A percentile compares a stretch with the other conserved stretches of the same genome.
Conservation (phyloP, 2,113 vertebrate genomes). For the Bucco capensis region DNA sequence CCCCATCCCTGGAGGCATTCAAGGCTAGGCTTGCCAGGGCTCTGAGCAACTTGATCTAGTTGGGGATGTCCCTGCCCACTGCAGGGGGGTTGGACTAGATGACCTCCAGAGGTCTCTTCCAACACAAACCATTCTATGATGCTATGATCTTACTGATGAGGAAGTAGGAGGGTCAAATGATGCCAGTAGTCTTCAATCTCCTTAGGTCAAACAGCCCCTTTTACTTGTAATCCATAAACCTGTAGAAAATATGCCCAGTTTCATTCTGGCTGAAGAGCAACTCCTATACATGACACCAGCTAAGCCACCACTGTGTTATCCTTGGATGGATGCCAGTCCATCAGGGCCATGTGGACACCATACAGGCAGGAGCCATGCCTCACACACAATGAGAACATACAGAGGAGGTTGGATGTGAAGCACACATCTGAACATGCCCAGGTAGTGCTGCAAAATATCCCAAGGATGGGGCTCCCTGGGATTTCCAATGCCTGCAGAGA, state of each 20-base stretch:
- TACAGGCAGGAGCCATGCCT: background rate
- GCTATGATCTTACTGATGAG: background rate
- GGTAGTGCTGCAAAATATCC: background rate
- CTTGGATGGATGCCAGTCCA: background rate
- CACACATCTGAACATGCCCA: background rate
- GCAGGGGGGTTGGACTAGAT: too few relatives aligned
- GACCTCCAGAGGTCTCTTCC: too few relatives aligned
- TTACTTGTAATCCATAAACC: background rate
- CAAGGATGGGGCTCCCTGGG: background rate
- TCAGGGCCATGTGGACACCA: background rate
- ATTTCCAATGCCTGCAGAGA: background rate
- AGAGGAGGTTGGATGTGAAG: background rate
- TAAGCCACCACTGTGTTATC: background rate
- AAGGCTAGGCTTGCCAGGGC: too few relatives aligned
- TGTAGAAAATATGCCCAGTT: background rate
- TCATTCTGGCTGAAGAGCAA: background rate
- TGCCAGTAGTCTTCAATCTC: background rate
- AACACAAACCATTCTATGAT: too few relatives aligned
- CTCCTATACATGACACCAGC: background rate
- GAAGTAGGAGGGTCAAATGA: background rate
- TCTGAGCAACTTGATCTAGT: too few relatives aligned
- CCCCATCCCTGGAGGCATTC: too few relatives aligned
- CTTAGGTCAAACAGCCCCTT: background rate
- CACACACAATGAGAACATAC: fast-evolving
- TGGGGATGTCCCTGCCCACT: too few relatives aligned